A percentile compares a stretch with the other conserved stretches of the same genome.
Evolutionary conservation across 2,113 vertebrate species (phyloP).

Genomic region (Barnardius zonarius): DNA sequence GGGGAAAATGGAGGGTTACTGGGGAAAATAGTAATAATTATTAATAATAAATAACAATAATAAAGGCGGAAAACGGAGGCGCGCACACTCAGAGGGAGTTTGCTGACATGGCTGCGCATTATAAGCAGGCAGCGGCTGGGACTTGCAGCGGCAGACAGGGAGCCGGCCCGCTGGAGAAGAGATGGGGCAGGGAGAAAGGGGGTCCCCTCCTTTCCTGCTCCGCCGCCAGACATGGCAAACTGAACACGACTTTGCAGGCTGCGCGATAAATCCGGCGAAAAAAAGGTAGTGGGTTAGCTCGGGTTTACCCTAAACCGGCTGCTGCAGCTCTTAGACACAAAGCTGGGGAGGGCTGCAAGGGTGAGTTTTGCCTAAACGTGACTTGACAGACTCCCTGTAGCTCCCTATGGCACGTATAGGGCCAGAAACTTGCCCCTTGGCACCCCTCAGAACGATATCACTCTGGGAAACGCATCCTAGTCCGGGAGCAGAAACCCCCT

Average conservation of each 20-base stretch:
- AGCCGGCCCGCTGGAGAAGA: not conserved
- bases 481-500: not conserved
- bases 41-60: not conserved
- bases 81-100: not conserved
- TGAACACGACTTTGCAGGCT: slow-evolving; percentile 28
- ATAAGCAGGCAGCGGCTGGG: not conserved
- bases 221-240: slow-evolving; percentile 32
- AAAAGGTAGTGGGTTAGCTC: not conserved
- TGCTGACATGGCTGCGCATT: slow-evolving; percentile 36
- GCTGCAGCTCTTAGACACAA: slow-evolving; percentile 50
- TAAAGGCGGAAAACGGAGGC: not conserved
- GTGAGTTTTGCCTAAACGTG: not conserved
- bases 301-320: not conserved
- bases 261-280: not conserved
- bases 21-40: not conserved
- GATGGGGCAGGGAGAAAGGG: not conserved
- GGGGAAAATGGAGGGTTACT: not conserved
- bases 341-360: slow-evolving; percentile 21
- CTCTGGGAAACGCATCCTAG: not conserved
- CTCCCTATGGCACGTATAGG: not conserved
- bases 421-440: not conserved
- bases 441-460: not conserved
- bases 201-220: slow-evolving; percentile 7
- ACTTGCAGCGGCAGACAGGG: not conserved
- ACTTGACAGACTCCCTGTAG: not conserved